Evolutionary conservation across 1,140 invertebrate species (phyloP).

Genomic region (Tetraneura akinire): DNA sequence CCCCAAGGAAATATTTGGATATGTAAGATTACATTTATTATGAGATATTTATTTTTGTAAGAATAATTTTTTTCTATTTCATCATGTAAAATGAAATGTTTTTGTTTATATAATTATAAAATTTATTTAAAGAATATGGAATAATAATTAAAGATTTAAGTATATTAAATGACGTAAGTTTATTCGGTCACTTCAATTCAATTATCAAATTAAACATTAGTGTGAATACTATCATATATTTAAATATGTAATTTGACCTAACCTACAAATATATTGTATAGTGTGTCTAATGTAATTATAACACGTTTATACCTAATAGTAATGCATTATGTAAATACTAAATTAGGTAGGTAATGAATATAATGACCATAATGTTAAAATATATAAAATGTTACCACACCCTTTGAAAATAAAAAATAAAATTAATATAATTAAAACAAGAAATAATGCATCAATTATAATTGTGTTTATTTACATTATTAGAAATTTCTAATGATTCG

Average conservation of each 20-base stretch:
- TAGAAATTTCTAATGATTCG: neutral
- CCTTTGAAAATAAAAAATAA: neutral
- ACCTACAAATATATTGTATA: no score
- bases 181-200: no score
- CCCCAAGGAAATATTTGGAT: conserved; percentile 67
- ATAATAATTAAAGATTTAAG: no score
- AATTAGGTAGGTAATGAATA: neutral
- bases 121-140: no score
- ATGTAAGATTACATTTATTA: conserved; percentile 61
- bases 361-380: no score
- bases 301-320: neutral
- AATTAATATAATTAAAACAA: neutral
- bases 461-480: neutral
- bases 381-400: neutral
- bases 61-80: neutral
- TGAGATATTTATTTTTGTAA: neutral
- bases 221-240: no score
- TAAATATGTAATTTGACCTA: no score
- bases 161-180: no score
- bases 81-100: neutral
- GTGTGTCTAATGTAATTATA: no score
- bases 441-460: neutral
- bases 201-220: no score
- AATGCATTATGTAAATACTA: neutral
- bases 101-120: neutral